phyloP scores from a whole-genome alignment of 2,888 invertebrate species.

The Pelosia muscerda region DNA sequence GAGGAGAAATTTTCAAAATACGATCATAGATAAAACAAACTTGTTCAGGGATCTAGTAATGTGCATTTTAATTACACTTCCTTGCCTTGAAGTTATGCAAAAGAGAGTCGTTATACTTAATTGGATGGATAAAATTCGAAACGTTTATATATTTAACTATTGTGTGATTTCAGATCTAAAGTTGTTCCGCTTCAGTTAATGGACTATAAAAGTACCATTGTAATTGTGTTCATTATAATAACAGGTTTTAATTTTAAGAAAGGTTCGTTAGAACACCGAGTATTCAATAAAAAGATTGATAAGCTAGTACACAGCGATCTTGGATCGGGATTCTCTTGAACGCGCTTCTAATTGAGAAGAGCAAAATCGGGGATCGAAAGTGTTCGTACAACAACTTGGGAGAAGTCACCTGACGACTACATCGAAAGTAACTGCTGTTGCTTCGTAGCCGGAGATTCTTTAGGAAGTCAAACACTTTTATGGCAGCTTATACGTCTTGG shows the following conservation, averaged over 20 bases:
- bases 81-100: conserved; percentile 71
- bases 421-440: too few relatives aligned
- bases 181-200: conserved; percentile 41
- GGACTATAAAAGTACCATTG: conserved; percentile 30
- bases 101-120: conserved; percentile 72
- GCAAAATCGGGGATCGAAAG: too few relatives aligned
- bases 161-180: conserved; percentile 53
- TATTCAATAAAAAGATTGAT: too few relatives aligned
- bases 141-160: conserved; percentile 64
- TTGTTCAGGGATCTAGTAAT: conserved; percentile 56
- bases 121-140: conserved; percentile 72
- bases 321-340: too few relatives aligned
- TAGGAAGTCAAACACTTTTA: too few relatives aligned
- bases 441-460: too few relatives aligned
- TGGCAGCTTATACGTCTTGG: too few relatives aligned
- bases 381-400: too few relatives aligned
- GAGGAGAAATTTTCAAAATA: conserved; percentile 63
- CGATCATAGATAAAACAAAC: conserved; percentile 59
- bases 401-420: too few relatives aligned
- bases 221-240: neutral
- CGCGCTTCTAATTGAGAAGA: too few relatives aligned
- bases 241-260: neutral
- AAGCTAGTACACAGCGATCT: too few relatives aligned
- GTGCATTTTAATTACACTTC: conserved; percentile 79
- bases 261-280: too few relatives aligned